Evolutionary conservation across 2,113 vertebrate species (phyloP).

Genomic region (Formicarius rufipectus): DNA sequence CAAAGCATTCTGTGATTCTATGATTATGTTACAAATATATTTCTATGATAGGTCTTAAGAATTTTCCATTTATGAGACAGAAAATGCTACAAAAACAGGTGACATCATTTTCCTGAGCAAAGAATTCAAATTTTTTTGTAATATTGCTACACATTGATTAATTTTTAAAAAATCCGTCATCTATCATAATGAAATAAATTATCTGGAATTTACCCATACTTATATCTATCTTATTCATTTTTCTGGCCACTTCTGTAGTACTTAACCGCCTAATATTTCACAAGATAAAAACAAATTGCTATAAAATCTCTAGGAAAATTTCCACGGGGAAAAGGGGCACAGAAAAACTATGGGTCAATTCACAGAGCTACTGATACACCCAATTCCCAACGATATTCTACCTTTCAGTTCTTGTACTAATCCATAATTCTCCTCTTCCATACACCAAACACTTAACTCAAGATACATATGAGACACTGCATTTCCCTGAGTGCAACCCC

Average conservation of each 20-base stretch:
- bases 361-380: neutral
- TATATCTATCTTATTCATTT: neutral
- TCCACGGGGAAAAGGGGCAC: neutral
- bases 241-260: neutral
- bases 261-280: neutral
- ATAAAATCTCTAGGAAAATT: neutral
- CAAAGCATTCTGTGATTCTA: neutral
- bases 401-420: neutral
- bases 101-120: neutral
- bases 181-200: neutral
- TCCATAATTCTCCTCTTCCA: neutral
- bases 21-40: neutral
- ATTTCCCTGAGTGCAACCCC: neutral
- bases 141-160: neutral
- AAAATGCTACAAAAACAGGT: neutral
- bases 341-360: neutral
- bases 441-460: neutral
- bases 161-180: neutral
- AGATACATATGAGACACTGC: neutral
- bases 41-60: neutral
- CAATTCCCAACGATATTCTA: neutral
- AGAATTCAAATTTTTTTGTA: neutral
- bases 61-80: neutral
- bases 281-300: neutral
- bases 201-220: neutral